Conservation (phyloP, 2,888 invertebrate species). For the Lasius fuliginosus region DNA sequence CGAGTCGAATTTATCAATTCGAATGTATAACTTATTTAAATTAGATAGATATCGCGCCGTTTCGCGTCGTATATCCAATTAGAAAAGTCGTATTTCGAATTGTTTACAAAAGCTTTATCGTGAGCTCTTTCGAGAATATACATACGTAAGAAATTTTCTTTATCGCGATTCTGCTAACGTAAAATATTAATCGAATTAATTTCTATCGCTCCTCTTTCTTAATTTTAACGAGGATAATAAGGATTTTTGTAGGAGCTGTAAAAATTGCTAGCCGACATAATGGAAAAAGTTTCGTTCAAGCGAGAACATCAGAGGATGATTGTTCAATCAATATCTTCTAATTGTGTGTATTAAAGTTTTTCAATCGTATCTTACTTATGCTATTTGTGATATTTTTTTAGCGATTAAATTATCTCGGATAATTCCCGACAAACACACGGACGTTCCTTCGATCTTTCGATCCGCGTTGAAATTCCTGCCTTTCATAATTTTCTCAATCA, state of each 20-base stretch:
- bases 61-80: background rate
- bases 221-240: background rate
- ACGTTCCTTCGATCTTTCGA: background rate
- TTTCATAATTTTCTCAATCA: slow-evolving; percentile 26
- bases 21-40: slow-evolving; percentile 10
- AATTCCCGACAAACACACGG: background rate
- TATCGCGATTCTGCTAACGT: background rate
- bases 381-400: background rate
- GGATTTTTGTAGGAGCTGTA: background rate
- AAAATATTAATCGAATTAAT: background rate
- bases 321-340: background rate
- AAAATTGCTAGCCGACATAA: background rate
- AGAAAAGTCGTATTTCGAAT: background rate
- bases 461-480: slow-evolving; percentile 24
- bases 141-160: background rate
- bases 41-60: background rate
- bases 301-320: background rate
- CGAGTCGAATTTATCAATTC: slow-evolving; percentile 13
- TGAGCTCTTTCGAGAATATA: background rate
- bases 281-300: background rate
- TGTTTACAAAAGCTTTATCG: background rate
- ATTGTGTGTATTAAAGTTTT: background rate
- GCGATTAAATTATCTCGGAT: background rate
- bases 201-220: slow-evolving; percentile 10
- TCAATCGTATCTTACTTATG: background rate